Conservation (phyloP, 2,113 vertebrate genomes). For the Caretta caretta region DNA sequence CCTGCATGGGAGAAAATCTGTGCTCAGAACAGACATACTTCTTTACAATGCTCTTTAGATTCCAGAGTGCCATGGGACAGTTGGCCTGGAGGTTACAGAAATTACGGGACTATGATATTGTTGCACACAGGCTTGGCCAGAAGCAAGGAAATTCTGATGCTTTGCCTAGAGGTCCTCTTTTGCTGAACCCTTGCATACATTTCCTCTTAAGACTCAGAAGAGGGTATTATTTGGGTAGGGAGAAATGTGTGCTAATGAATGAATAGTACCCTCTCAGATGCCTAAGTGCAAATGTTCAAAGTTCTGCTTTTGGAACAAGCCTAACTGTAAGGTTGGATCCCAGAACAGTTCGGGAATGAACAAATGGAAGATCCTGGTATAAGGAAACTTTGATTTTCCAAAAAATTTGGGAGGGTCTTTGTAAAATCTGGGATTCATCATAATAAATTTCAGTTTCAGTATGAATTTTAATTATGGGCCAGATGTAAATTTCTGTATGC, state of each 20-base stretch:
- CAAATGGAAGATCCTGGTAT: neutral
- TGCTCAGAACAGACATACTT: neutral
- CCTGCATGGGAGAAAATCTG: neutral
- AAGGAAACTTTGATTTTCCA: neutral
- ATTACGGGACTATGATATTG: neutral
- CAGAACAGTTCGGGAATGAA: constrained; percentile 10
- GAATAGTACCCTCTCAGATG: neutral
- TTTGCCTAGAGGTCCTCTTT: neutral
- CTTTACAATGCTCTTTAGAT: neutral
- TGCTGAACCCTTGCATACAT: neutral
- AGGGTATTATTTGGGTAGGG: neutral
- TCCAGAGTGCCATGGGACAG: neutral
- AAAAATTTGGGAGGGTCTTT: neutral
- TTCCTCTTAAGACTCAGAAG: neutral
- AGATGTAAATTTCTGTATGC: neutral
- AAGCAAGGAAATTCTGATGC: neutral
- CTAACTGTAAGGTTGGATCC: neutral
- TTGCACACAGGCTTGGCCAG: neutral
- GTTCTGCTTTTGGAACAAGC: neutral
- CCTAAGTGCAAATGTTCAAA: neutral
- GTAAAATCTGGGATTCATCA: neutral
- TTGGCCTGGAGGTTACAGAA: constrained; percentile 22
- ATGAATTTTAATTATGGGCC: neutral
- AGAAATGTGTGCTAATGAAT: neutral
- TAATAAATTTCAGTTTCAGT: accelerated